phyloP scores from a whole-genome alignment of 23 tunicate species.

The Halocynthia roretzi region DNA sequence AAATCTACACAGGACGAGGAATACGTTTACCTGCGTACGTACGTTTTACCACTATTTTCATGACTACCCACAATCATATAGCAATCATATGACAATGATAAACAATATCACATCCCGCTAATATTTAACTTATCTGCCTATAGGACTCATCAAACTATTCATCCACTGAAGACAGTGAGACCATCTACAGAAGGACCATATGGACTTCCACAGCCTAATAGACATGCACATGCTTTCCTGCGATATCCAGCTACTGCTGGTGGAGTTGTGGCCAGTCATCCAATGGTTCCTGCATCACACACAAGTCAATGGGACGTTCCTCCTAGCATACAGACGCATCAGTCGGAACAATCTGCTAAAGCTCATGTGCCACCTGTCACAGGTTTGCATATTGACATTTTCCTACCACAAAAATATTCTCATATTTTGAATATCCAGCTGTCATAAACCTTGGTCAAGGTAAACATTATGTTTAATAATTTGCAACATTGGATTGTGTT shows the following conservation, averaged over 20 bases:
- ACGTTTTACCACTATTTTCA: background rate
- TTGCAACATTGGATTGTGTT: too few species aligned
- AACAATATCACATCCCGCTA: background rate
- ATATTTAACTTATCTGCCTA: background rate
- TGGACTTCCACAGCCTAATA: slow-evolving; percentile 1
- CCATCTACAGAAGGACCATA: slow-evolving; percentile 25
- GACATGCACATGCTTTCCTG: slow-evolving; percentile 1
- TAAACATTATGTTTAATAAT: too few species aligned
- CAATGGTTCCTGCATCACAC: background rate
- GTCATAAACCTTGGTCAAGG: too few species aligned
- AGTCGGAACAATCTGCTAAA: slow-evolving; percentile 12
- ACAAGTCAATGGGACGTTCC: slow-evolving; percentile 18
- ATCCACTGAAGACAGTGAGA: slow-evolving; percentile 3
- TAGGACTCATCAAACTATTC: slow-evolving; percentile 20
- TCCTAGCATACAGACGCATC: slow-evolving; percentile 8
- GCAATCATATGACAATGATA: too few species aligned
- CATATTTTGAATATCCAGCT: too few species aligned
- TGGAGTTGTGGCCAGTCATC: background rate
- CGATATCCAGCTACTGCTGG: slow-evolving; percentile 7
- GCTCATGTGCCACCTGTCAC: slow-evolving; percentile 2
- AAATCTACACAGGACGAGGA: slow-evolving; percentile 89
- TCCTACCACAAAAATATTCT: too few species aligned
- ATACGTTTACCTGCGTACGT: slow-evolving; percentile 46
- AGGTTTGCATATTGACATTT: too few species aligned
- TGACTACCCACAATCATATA: background rate